Percentiles rank a stretch among this genome's conserved stretches.
Evolutionary conservation across 1,140 invertebrate species (phyloP).

Genomic region (Berghia stephanieae): DNA sequence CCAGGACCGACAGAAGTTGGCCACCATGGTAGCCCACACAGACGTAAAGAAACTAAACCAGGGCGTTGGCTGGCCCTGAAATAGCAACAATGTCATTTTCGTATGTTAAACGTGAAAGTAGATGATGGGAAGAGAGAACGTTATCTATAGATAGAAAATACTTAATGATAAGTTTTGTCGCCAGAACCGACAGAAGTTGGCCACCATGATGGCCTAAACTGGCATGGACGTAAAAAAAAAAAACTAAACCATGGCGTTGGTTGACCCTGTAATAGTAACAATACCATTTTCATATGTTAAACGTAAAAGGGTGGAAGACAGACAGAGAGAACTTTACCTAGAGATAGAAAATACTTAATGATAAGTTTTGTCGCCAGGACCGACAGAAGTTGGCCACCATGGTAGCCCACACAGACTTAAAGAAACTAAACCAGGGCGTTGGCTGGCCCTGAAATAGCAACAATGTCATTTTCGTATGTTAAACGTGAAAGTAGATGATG

Average conservation of each 20-base stretch:
- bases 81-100: background rate
- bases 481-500: too few relatives aligned
- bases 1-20: slow-evolving; percentile 99
- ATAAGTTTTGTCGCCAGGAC: too few relatives aligned
- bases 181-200: slow-evolving; percentile 99
- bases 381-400: slow-evolving; percentile 99
- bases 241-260: too few relatives aligned
- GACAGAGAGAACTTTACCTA: too few relatives aligned
- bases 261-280: too few relatives aligned
- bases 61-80: slow-evolving; percentile 75
- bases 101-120: too few relatives aligned
- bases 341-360: too few relatives aligned
- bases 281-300: too few relatives aligned
- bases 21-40: slow-evolving; percentile 98
- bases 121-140: too few relatives aligned
- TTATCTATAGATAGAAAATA: too few relatives aligned
- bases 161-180: too few relatives aligned
- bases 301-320: too few relatives aligned
- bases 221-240: slow-evolving; percentile 96
- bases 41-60: slow-evolving; percentile 95
- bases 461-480: background rate
- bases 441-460: slow-evolving; percentile 43
- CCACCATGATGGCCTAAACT: slow-evolving; percentile 98
- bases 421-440: slow-evolving; percentile 94
- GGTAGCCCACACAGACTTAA: slow-evolving; percentile 97